These are phyloP conservation scores for Drosophila tsacasi DNA, from an alignment of 1,140 invertebrate species.

Conservation along the genomic window DNA sequence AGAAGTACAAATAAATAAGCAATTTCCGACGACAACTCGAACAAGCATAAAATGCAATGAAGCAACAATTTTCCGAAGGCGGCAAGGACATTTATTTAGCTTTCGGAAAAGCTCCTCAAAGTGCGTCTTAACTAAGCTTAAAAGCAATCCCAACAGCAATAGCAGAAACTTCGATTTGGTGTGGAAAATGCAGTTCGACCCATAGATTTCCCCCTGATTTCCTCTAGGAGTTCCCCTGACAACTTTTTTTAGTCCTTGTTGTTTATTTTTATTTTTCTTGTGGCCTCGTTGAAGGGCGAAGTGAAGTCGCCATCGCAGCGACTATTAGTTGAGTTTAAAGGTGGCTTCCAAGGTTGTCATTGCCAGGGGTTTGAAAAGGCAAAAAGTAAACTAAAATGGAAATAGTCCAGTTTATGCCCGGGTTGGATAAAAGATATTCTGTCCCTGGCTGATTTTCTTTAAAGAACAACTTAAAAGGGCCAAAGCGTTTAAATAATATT, in stretches of 20 bases:
- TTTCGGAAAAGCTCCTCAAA: constrained; percentile 68
- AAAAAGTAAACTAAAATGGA: neutral
- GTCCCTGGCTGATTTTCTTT: neutral
- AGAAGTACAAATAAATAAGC: constrained; percentile 71
- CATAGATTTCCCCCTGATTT: constrained; percentile 2
- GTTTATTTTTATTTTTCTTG: constrained; percentile 39
- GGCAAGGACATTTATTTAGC: constrained; percentile 60
- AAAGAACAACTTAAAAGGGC: neutral
- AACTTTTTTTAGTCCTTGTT: constrained; percentile 52
- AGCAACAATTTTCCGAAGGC: constrained; percentile 61
- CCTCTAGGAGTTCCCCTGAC: constrained; percentile 16
- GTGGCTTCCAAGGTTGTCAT: constrained; percentile 35
- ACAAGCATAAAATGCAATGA: constrained; percentile 62
- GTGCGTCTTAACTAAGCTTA: constrained; percentile 79
- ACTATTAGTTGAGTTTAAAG: constrained; percentile 59
- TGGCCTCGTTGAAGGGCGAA: constrained; percentile 49
- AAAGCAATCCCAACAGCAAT: constrained; percentile 64
- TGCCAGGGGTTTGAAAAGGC: neutral
- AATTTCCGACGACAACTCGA: constrained; percentile 57
- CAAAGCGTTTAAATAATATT: too few relatives aligned
- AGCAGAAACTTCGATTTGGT: constrained; percentile 61
- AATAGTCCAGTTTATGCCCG: constrained; percentile 2
- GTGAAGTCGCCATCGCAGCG: constrained; percentile 58
- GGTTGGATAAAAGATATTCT: too few relatives aligned
- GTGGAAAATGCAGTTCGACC: constrained; percentile 52